These are phyloP conservation scores for Spondyliosoma cantharus DNA, from an alignment of 2,797 vertebrate species.

Conservation along the genomic window DNA sequence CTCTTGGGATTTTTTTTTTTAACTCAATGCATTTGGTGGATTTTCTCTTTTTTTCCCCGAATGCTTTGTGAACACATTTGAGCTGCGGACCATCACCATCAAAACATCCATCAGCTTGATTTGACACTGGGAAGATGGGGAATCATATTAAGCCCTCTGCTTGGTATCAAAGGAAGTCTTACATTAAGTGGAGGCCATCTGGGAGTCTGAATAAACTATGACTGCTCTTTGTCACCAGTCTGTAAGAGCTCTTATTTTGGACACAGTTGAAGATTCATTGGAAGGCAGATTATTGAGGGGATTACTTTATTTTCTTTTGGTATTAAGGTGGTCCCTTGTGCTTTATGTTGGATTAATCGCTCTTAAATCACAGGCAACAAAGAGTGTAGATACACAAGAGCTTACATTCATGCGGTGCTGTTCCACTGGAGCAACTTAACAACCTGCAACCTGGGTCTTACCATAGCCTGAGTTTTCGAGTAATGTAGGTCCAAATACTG, in stretches of 20 bases:
- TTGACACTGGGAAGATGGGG: conserved; percentile 50
- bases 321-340: conserved; percentile 8
- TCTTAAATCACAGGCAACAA: conserved; percentile 6
- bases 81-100: conserved; percentile 58
- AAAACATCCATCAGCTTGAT: conserved; percentile 64
- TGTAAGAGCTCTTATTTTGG: conserved; percentile 31
- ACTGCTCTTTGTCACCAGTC: conserved; percentile 28
- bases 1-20: conserved; percentile 63
- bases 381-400: not conserved
- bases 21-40: conserved; percentile 38
- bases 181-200: conserved; percentile 44
- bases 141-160: conserved; percentile 51
- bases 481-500: not conserved
- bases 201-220: conserved; percentile 45
- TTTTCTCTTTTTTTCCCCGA: conserved; percentile 52
- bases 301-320: conserved; percentile 40
- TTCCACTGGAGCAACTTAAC: conserved; percentile 2
- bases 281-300: conserved; percentile 17
- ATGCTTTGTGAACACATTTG: conserved; percentile 68
- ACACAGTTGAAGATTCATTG: conserved; percentile 40
- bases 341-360: conserved; percentile 9
- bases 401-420: not conserved
- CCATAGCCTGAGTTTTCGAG: not conserved
- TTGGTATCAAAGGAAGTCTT: conserved; percentile 56
- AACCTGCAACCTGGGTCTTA: not conserved